These are phyloP conservation scores for Zosterops hypoxanthus DNA, from an alignment of 2,113 vertebrate species.

Conservation along the genomic window DNA sequence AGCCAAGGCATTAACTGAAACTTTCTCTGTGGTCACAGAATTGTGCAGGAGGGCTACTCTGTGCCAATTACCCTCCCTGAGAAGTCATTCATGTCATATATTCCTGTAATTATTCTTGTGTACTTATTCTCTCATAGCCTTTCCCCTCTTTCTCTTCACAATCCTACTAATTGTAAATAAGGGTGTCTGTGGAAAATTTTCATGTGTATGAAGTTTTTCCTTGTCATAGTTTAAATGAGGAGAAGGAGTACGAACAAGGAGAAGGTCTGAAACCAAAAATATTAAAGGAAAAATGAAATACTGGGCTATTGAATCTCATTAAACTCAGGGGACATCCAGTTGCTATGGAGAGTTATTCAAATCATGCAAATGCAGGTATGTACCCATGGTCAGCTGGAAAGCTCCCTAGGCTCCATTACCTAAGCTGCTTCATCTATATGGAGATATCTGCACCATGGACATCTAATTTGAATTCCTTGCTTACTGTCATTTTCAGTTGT, in stretches of 20 bases:
- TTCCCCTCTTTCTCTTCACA: neutral
- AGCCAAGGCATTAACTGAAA: neutral
- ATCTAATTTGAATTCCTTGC: neutral
- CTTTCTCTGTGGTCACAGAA: neutral
- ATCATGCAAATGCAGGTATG: rapidly evolving
- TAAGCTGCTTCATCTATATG: neutral
- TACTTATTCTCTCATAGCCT: neutral
- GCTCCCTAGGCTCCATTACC: neutral
- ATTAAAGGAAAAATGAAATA: neutral
- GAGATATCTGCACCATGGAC: neutral
- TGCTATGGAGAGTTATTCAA: neutral
- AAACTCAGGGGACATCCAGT: neutral
- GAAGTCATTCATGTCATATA: rapidly evolving
- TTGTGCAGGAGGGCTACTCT: neutral
- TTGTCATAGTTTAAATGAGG: neutral
- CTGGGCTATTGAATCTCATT: neutral
- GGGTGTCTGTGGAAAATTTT: neutral
- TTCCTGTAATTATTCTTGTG: neutral
- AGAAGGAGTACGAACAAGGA: neutral
- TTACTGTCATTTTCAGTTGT: neutral
- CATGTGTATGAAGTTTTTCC: neutral
- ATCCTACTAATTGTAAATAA: neutral
- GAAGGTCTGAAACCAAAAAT: neutral
- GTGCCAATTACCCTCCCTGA: neutral
- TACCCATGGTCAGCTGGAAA: neutral